Evolutionary conservation across 2,797 vertebrate species (phyloP).

Genomic region (Lepus oiostolus): DNA sequence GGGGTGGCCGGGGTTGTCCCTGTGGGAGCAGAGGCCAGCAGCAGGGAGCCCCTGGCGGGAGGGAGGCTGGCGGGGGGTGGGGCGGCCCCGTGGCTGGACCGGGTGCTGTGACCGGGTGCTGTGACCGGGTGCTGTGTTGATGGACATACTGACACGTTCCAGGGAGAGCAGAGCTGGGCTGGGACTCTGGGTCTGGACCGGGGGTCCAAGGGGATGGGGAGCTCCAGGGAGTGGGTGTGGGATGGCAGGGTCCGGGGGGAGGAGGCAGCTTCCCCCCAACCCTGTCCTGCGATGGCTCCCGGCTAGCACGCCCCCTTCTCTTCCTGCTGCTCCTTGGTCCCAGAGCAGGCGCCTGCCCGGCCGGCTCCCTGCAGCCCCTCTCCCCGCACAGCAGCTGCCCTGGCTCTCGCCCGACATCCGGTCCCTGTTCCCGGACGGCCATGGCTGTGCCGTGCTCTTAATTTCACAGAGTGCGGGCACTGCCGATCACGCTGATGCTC

Average conservation of each 20-base stretch:
- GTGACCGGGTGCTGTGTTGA: too few species aligned
- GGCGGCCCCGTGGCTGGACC: too few species aligned
- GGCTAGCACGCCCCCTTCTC: background rate
- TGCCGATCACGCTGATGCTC: background rate
- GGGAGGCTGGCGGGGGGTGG: too few species aligned
- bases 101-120: too few species aligned
- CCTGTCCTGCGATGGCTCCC: too few species aligned
- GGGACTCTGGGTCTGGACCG: background rate
- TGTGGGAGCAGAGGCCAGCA: too few species aligned
- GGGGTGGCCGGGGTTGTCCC: too few species aligned
- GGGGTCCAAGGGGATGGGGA: background rate
- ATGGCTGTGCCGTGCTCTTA: slow-evolving; percentile 25
- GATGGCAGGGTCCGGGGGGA: too few species aligned
- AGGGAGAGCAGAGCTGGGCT: background rate
- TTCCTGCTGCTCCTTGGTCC: background rate
- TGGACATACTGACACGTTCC: background rate
- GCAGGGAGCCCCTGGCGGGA: too few species aligned
- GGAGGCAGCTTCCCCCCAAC: too few species aligned
- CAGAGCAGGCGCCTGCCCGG: background rate
- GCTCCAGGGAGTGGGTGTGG: background rate
- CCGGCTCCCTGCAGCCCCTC: background rate
- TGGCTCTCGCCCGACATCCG: background rate
- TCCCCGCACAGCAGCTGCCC: background rate
- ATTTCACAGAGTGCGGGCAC: slow-evolving; percentile 68
- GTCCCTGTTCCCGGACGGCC: background rate